phyloP scores from a whole-genome alignment of 2,797 vertebrate genomes.

The Cyprinodon diabolis region DNA sequence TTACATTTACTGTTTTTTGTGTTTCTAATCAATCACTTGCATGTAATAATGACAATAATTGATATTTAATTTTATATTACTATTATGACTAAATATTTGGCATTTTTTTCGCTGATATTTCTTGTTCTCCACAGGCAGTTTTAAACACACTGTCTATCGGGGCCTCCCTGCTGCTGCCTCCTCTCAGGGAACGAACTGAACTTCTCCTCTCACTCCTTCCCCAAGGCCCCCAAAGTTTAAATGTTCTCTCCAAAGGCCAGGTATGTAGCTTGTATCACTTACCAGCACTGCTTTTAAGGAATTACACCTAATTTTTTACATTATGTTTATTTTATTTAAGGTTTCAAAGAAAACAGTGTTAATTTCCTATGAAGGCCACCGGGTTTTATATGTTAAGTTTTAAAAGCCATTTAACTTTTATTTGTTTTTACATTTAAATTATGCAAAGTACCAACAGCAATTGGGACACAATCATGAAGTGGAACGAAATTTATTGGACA shows the following conservation, averaged over 20 bases:
- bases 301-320: neutral
- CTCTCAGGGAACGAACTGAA: constrained; percentile 85
- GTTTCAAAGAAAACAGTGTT: neutral
- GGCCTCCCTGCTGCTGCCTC: constrained; percentile 83
- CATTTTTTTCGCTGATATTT: constrained; percentile 31
- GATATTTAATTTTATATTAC: too few species aligned
- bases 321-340: neutral
- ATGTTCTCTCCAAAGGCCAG: constrained; percentile 86
- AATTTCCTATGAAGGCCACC: neutral
- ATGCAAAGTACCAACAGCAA: too few species aligned
- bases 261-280: constrained; percentile 49
- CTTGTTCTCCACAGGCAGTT: constrained; percentile 76
- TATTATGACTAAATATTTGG: neutral
- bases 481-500: too few species aligned
- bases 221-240: constrained; percentile 85
- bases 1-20: neutral
- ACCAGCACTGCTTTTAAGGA: neutral
- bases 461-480: too few species aligned
- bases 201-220: constrained; percentile 85
- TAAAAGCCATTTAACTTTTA: too few species aligned
- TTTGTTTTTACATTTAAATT: too few species aligned
- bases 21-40: neutral
- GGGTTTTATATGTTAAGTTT: neutral
- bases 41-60: neutral
- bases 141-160: constrained; percentile 85